Evolutionary conservation across 2,888 invertebrate genomes (phyloP).

Genomic region (Polyommatus icarus): DNA sequence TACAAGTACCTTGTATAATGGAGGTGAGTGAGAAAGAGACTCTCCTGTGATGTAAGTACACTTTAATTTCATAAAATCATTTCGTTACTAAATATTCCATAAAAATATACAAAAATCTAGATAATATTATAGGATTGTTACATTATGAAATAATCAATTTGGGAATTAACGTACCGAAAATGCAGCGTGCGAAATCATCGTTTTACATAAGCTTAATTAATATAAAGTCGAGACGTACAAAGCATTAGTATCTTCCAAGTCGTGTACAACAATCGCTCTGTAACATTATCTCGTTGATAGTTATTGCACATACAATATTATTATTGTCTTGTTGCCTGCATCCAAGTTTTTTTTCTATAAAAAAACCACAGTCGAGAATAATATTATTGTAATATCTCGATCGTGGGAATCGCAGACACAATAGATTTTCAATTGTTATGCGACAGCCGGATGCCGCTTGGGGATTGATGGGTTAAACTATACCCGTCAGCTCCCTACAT

Average conservation of each 20-base stretch:
- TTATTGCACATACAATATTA: not conserved
- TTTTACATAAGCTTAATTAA: not conserved
- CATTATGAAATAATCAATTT: not conserved
- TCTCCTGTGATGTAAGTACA: not conserved
- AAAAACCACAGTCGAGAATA: not conserved
- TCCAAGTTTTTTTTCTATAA: not conserved
- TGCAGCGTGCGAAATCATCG: constrained; percentile 17
- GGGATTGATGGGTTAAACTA: too few species aligned
- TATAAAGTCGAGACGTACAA: not conserved
- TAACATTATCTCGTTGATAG: not conserved
- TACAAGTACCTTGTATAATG: too few species aligned
- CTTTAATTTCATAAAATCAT: not conserved
- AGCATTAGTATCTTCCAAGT: not conserved
- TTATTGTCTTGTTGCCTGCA: not conserved
- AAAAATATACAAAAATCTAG: constrained; percentile 22
- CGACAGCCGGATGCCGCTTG: too few species aligned
- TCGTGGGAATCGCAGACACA: too few species aligned
- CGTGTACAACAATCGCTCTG: not conserved
- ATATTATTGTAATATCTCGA: too few species aligned
- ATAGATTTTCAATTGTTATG: too few species aligned
- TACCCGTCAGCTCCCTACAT: too few species aligned
- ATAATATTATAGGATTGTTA: constrained; percentile 6
- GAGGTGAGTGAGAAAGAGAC: not conserved
- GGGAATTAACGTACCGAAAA: not conserved
- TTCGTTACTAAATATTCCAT: not conserved